phyloP scores from a whole-genome alignment of 1,140 invertebrate species.

The Aphelinus atriplicis region DNA sequence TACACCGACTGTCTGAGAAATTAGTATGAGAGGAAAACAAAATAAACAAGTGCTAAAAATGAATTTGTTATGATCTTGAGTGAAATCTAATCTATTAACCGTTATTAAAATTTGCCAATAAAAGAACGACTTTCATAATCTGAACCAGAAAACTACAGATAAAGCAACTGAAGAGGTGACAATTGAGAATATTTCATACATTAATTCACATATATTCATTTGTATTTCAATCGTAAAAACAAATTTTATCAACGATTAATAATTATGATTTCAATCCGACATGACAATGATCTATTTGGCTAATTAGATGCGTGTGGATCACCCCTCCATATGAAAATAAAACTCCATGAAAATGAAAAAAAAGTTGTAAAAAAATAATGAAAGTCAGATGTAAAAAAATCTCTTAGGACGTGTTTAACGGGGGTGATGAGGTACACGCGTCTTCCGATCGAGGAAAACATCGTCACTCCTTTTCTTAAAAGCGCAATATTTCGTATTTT shows the following conservation, averaged over 20 bases:
- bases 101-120: slow-evolving; percentile 22
- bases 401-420: too few relatives aligned
- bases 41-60: not conserved
- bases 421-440: slow-evolving; percentile 13
- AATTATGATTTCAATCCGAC: not conserved
- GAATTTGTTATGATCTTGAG: not conserved
- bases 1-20: not conserved
- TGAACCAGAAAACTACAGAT: not conserved
- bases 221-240: not conserved
- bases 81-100: slow-evolving; percentile 11
- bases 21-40: too few relatives aligned
- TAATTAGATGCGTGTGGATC: not conserved
- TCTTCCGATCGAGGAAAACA: slow-evolving; percentile 10
- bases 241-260: slow-evolving; percentile 20
- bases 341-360: not conserved
- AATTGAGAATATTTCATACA: too few relatives aligned
- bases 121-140: slow-evolving; percentile 7
- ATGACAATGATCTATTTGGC: not conserved
- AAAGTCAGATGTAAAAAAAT: not conserved
- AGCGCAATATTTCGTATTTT: slow-evolving; percentile 36
- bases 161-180: too few relatives aligned
- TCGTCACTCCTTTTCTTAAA: slow-evolving; percentile 25
- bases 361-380: slow-evolving; percentile 5
- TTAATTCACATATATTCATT: too few relatives aligned
- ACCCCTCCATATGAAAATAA: not conserved